Base-by-base conservation (phyloP, 1,140 invertebrate genomes). In the Cydia fagiglandana region DNA sequence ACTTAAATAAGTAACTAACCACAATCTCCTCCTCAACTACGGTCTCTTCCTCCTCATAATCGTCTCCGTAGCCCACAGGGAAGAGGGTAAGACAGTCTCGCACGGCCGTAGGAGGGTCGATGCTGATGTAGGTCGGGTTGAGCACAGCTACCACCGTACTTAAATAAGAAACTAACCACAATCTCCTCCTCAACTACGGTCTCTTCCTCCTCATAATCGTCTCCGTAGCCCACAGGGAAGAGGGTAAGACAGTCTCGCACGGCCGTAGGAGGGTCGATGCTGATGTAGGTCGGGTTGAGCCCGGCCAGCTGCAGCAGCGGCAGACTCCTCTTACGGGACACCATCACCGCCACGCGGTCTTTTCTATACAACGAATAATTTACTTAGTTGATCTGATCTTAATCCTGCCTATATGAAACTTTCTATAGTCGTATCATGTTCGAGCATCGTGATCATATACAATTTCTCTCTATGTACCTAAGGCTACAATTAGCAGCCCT, bases 161-260 rank as follows among this genome's bases (percentile, higher is more conserved):
- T 9, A 64, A 24, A 0, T 64, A 64, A 28, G 2, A 30, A 64
- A 70, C 76, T 73, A 56, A 87, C 85, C 78, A 73, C 66, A 34
- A 84, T 34, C 41, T 89, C 85, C 56, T 91, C 88, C 64, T 92
- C 90, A 1, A 77, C 41, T 12, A 89, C 13, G 75, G 87, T 92
- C 30, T 86, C 82, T n/a, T 86, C 85, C 34, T 92, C 90, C 5
- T 80, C 79, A 73, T 86, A 90, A 0, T 90, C 87, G 64, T 92
- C 91, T 7, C 90, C 91, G 68, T 92, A 91, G 6, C 90, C 89
- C 2, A 92, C 91, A 0, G 91, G 91, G 76, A 92, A 92, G 47
- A 92, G 77, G 0, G 83, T 70, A 2, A 91, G 84, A 66, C 91
- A 91, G 70, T 92, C 91, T 6, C 77, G 77, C 74, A 91, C 88